A percentile compares a stretch with the other conserved stretches of the same genome.
Conservation (phyloP, 2,113 vertebrate species). For the Coptodon rendalli region DNA sequence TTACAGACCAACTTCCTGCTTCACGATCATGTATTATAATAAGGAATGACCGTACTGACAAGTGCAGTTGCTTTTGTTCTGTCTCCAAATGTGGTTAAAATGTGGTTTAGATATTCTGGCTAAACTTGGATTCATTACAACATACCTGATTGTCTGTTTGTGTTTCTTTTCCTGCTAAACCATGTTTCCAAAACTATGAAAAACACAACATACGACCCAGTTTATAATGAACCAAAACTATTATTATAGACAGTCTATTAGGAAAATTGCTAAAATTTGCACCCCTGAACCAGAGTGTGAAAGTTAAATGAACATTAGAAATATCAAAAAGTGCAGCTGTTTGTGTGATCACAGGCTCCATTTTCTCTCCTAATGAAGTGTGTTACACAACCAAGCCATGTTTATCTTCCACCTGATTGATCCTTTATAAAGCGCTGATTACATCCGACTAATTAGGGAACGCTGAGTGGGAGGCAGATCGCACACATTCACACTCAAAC, state of each 20-base stretch:
- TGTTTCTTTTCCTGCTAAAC: background rate
- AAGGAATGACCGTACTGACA: background rate
- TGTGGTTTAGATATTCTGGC: background rate
- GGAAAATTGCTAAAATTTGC: background rate
- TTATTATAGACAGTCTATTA: background rate
- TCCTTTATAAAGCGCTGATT: constrained; percentile 66
- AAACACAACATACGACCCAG: background rate
- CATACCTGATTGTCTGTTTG: background rate
- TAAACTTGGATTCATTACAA: background rate
- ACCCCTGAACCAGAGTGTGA: background rate
- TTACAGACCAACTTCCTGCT: background rate
- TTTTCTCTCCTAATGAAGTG: constrained; percentile 69
- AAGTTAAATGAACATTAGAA: background rate
- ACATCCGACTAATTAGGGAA: constrained; percentile 42
- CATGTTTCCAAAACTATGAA: background rate
- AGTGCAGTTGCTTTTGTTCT: background rate
- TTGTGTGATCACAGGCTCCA: constrained; percentile 54
- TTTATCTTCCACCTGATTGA: constrained; percentile 69
- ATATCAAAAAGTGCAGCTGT: background rate
- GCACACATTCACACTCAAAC: background rate
- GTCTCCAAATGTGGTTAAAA: background rate
- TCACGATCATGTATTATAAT: background rate
- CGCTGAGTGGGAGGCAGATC: background rate
- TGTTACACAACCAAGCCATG: constrained; percentile 51
- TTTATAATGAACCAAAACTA: background rate